phyloP scores from a whole-genome alignment of 1,140 invertebrate genomes.

The Popillia japonica region DNA sequence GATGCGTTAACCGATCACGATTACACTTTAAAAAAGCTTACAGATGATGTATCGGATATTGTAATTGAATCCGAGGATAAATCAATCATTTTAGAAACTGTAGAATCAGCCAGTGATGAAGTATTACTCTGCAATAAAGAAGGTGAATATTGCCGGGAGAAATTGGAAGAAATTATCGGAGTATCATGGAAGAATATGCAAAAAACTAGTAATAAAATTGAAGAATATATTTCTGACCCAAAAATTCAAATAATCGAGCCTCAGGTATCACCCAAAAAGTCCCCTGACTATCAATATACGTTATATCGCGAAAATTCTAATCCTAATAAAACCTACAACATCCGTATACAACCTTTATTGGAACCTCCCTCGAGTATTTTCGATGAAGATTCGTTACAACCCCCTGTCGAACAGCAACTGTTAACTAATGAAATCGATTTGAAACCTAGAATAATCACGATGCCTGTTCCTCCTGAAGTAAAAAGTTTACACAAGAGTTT shows the following conservation, averaged over 20 bases:
- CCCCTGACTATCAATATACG: background rate
- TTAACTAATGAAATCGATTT: background rate
- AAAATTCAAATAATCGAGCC: background rate
- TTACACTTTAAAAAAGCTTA: slow-evolving; percentile 9
- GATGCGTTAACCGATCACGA: slow-evolving; percentile 16
- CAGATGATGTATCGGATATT: slow-evolving; percentile 8
- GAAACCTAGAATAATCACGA: slow-evolving; percentile 12
- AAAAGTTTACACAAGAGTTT: slow-evolving; percentile 31
- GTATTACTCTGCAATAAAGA: background rate
- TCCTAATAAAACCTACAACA: background rate
- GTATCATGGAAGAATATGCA: background rate
- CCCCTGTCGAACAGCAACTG: background rate
- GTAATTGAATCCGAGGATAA: background rate
- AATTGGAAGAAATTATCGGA: slow-evolving; percentile 27
- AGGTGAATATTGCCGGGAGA: slow-evolving; percentile 9
- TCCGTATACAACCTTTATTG: background rate
- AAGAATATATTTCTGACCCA: background rate
- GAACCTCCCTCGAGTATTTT: background rate
- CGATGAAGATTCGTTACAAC: background rate
- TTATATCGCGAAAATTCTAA: background rate
- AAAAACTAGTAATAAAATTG: background rate
- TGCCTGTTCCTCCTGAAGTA: background rate
- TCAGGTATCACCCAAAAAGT: background rate
- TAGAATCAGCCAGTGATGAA: background rate
- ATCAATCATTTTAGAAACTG: background rate